Evolutionary conservation across 1,140 invertebrate species (phyloP).

Genomic region (Lepidurus apus): DNA sequence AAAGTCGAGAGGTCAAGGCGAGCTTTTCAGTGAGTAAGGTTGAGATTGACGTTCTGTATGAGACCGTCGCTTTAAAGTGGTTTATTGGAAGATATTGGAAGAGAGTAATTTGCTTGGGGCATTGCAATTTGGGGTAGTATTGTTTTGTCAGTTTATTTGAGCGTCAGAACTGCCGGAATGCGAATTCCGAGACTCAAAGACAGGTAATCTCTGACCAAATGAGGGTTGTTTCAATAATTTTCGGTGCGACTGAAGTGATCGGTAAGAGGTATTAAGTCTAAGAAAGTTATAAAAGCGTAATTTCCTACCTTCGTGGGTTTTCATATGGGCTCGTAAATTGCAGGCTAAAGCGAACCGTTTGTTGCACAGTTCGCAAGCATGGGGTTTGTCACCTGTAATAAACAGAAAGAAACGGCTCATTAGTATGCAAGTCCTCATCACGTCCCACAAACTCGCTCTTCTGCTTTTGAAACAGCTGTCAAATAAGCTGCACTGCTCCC

Average conservation of each 20-base stretch:
- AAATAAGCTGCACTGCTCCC: background rate
- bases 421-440: conserved; percentile 21
- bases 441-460: background rate
- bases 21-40: too few species aligned
- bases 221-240: too few species aligned
- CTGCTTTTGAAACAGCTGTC: background rate
- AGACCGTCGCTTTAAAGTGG: too few species aligned
- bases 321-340: conserved; percentile 53
- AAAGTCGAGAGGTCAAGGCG: too few species aligned
- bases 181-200: too few species aligned
- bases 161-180: too few species aligned
- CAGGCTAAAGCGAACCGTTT: conserved; percentile 53
- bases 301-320: conserved; percentile 48
- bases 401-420: conserved; percentile 16
- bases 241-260: background rate
- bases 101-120: too few species aligned
- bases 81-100: too few species aligned
- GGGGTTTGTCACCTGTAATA: conserved; percentile 51
- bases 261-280: background rate
- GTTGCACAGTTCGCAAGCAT: conserved; percentile 50
- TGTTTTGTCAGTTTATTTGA: too few species aligned
- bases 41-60: too few species aligned
- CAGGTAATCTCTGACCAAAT: too few species aligned
- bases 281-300: background rate
- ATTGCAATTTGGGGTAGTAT: too few species aligned